Conservation (phyloP, 2,888 invertebrate species). For the Scaeva pyrastri region DNA sequence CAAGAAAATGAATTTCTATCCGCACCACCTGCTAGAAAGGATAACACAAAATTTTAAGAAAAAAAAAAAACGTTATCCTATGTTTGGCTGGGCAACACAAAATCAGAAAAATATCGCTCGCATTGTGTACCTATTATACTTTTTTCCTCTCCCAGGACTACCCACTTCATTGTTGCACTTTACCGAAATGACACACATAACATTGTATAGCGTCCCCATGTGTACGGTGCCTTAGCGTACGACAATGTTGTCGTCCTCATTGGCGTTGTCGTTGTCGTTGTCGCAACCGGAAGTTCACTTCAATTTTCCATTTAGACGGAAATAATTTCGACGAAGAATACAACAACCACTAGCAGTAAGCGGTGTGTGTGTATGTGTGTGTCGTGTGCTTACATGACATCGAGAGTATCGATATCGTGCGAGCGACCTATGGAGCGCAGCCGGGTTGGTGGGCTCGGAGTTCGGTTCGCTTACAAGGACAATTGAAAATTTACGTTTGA, state of each 20-base stretch:
- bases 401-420: neutral
- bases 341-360: slow-evolving; percentile 6
- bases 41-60: slow-evolving; percentile 1
- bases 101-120: slow-evolving; percentile 36
- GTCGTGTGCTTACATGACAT: neutral
- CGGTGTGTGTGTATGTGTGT: neutral
- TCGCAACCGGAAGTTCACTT: slow-evolving; percentile 51
- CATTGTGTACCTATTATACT: slow-evolving; percentile 52
- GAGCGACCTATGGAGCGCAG: neutral
- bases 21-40: slow-evolving; percentile 34
- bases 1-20: slow-evolving; percentile 17
- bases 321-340: slow-evolving; percentile 55
- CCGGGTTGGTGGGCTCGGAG: too few relatives aligned
- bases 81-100: slow-evolving; percentile 27
- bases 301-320: slow-evolving; percentile 63
- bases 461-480: slow-evolving; percentile 14
- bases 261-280: neutral
- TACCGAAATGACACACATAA: slow-evolving; percentile 34
- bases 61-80: neutral
- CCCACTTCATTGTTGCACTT: slow-evolving; percentile 45
- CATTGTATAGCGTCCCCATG: too few relatives aligned
- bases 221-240: neutral
- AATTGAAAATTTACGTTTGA: slow-evolving; percentile 64
- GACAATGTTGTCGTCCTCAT: neutral
- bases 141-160: slow-evolving; percentile 1